Base-by-base conservation (phyloP, 2,888 invertebrate species). In the Lochmaea capreae region DNA sequence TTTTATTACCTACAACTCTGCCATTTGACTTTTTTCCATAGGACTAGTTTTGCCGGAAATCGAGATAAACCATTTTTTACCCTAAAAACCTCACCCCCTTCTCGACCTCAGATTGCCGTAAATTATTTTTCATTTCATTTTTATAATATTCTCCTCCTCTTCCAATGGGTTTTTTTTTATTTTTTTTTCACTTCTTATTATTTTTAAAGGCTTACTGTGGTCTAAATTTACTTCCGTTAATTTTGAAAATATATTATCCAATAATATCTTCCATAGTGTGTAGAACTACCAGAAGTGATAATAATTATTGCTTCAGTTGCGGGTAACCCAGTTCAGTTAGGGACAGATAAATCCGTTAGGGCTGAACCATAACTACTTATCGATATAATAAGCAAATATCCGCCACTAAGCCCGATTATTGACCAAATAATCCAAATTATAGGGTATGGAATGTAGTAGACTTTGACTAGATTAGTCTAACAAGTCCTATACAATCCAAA, bases 381-480 rank as follows among this genome's bases (percentile, higher is more conserved):
- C 16, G 18, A 54, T 54, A 54, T 6, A 18, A 54, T 54, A 54
- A 54, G 54, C 54, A 54, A 5, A n/a, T 52, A 5, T 52, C 14
- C 5, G 52, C 52, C n/a, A n/a, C 14, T 52, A 52, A 54, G 16
- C 54, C 16, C 54, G 18, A 54, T 54, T 3, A 54, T 54, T 10
- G 54, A 10, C 18, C 18, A 54, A 54, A 54, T 54, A 54, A 54
- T 54, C 54, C 22, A 18, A 67, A 43, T 57, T 54, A 26, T 46
- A 22, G 14, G 26, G n/a, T 33, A 11, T 11, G 18, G 18, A 16
- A 54, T 52, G 9, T 1, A 16, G 52, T 54, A 18, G 11, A 16
- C 8, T 54, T 16, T 18, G 9, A 43, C 6, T 63, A 39, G 43
- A 43, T 16, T 58, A 43, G n/a, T 57, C 33, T 59, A 33, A 26